Percentiles rank a stretch among this genome's conserved stretches.
Conservation (phyloP, 37 sponge, comb jelly and placozoan species). For the Geodia barretti region DNA sequence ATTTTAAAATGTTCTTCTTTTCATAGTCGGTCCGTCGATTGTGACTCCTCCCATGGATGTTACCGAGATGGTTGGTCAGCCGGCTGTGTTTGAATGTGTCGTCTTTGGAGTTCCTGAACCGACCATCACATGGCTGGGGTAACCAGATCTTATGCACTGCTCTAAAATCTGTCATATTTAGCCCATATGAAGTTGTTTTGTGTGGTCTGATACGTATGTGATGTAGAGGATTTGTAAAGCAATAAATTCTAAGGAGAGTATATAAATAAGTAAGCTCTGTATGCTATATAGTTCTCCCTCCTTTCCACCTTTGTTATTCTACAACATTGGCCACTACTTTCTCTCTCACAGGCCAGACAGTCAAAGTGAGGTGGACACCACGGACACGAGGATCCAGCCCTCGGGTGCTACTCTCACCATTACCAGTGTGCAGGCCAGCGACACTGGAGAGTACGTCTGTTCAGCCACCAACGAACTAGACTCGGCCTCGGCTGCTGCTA, state of each 20-base stretch:
- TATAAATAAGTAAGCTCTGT: too few species aligned
- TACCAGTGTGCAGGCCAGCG: constrained; percentile 8
- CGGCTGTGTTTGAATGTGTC: constrained; percentile 39
- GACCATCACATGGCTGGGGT: constrained; percentile 44
- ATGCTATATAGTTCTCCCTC: too few species aligned
- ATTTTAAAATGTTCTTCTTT: not conserved
- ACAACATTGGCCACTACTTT: too few species aligned
- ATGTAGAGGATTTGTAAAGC: too few species aligned
- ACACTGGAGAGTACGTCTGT: constrained; percentile 65
- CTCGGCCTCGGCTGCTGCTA: not conserved
- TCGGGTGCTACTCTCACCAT: constrained; percentile 25
- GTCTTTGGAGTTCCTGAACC: constrained; percentile 65
- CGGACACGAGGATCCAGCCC: not conserved
- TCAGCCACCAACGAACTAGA: constrained; percentile 52
- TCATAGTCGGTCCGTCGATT: constrained; percentile 60
- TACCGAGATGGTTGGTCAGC: constrained; percentile 1
- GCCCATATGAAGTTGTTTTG: too few species aligned
- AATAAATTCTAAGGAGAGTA: too few species aligned
- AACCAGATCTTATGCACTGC: too few species aligned
- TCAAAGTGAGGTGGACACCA: not conserved
- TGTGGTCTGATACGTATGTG: too few species aligned
- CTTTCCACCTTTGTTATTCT: not conserved
- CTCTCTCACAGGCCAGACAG: too few species aligned
- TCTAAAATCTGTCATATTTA: too few species aligned
- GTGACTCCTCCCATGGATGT: constrained; percentile 21